Evolutionary conservation across 2,113 vertebrate genomes (phyloP), one percentile per base, ranked within the genome.

Genomic region (Otolemur garnettii): DNA sequence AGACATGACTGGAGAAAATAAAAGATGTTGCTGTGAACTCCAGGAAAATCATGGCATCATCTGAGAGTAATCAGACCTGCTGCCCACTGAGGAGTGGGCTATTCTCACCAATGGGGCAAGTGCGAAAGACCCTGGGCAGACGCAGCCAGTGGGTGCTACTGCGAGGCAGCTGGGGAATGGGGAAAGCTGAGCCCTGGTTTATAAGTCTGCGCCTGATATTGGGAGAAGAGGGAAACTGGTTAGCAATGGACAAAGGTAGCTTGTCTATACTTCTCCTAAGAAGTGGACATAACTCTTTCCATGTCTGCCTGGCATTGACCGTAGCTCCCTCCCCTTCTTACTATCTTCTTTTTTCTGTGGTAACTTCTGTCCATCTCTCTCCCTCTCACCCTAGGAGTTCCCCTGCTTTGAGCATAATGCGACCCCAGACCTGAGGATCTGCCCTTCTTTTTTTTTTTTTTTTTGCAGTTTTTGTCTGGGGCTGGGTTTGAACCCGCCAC

Each of bases 31-130:
- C 62, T 78, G 60, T 64, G 80, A 57, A 68, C 45, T 26, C 60
- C 24, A 9, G 68, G 26, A 50, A 89, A 75, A 80, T 55, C 38
- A 17, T 17, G 45, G 87, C 15, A 4, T 62, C 26, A 2, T 30
- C 5, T 19, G 30, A 77, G 50, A 55, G 5, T 13, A 50, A 98
- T 97, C 95, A 99, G 95, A 99, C 99, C 85, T 99, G 98, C 66
- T 98, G 98, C 66, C 99, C 98, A 45, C 98, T 98, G 92, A 99
- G 99, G 85, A 99, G 98, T 0, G 99, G 99, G 14, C 99, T 99
- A 91, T 98, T 99, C 92, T 99, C 99, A 11, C 99, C 98, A 21
- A 94, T 93, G 28, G 98, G 98, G 71, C 81, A n/a, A 42, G 98
- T 97, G 66, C 97, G 98, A 91, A 99, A 98, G 75, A 99, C 87